Conservation (phyloP, 2,113 vertebrate genomes). For the Phalacrocorax carbo region DNA sequence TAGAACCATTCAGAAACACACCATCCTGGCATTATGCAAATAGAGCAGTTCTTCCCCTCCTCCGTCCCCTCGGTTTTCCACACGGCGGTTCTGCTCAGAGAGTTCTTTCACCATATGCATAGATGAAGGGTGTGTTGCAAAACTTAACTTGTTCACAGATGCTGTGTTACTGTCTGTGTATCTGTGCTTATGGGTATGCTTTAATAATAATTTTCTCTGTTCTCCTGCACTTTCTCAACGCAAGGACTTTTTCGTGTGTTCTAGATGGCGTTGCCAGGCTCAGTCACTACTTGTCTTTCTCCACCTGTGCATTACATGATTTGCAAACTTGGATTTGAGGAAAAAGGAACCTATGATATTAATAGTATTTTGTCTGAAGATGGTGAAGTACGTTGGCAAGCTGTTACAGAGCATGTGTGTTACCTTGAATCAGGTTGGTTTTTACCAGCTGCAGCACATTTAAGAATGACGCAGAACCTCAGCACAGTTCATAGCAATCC, state of each 20-base stretch:
- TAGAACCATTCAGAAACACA: not conserved
- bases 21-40: not conserved
- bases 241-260: not conserved
- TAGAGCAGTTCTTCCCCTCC: not conserved
- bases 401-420: conserved; percentile 50
- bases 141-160: not conserved
- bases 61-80: not conserved
- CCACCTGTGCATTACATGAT: conserved; percentile 68
- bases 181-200: not conserved
- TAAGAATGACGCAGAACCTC: not conserved
- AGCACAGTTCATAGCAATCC: not conserved
- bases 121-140: not conserved
- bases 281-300: conserved; percentile 73
- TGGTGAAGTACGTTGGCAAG: conserved; percentile 66
- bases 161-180: not conserved
- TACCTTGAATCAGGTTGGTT: conserved; percentile 70
- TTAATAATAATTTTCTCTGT: not conserved
- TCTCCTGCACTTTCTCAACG: not conserved
- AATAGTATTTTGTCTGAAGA: conserved; percentile 46
- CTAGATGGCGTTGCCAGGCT: conserved; percentile 37
- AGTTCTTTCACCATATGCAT: fast-evolving
- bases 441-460: not conserved
- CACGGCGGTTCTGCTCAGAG: not conserved
- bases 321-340: conserved; percentile 76
- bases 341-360: conserved; percentile 27